Percentiles rank a stretch among this genome's conserved stretches.
Conservation (phyloP, 2,113 vertebrate species). For the Chlorodrepanis virens region DNA sequence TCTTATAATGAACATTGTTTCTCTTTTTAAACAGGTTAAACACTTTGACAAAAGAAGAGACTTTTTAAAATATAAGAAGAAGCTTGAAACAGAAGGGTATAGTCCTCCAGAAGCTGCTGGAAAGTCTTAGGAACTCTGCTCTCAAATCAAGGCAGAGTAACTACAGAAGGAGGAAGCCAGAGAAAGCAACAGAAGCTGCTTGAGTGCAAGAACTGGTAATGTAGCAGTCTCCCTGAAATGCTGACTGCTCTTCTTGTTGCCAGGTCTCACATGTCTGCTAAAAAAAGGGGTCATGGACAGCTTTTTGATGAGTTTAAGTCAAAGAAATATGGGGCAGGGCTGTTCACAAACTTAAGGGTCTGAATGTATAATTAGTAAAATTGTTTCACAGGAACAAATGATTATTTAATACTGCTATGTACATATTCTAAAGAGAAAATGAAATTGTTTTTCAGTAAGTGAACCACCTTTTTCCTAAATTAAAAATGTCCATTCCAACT, state of each 20-base stretch:
- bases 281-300: neutral
- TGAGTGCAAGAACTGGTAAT: neutral
- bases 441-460: neutral
- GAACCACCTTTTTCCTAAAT: neutral
- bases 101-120: slow-evolving; percentile 66
- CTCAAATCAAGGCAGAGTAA: neutral
- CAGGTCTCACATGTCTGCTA: neutral
- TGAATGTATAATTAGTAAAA: neutral
- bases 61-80: slow-evolving; percentile 90
- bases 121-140: slow-evolving; percentile 64
- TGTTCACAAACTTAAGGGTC: neutral
- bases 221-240: neutral
- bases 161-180: neutral
- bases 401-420: neutral
- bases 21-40: slow-evolving; percentile 82
- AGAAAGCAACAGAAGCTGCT: neutral
- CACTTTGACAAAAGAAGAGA: slow-evolving; percentile 92
- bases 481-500: neutral
- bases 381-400: neutral
- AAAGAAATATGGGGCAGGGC: neutral
- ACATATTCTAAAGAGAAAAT: neutral
- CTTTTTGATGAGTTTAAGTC: neutral
- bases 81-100: slow-evolving; percentile 82
- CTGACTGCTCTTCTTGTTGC: neutral
- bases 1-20: neutral